Conservation (phyloP, 2,113 vertebrate genomes). For the Trinectes maculatus region DNA sequence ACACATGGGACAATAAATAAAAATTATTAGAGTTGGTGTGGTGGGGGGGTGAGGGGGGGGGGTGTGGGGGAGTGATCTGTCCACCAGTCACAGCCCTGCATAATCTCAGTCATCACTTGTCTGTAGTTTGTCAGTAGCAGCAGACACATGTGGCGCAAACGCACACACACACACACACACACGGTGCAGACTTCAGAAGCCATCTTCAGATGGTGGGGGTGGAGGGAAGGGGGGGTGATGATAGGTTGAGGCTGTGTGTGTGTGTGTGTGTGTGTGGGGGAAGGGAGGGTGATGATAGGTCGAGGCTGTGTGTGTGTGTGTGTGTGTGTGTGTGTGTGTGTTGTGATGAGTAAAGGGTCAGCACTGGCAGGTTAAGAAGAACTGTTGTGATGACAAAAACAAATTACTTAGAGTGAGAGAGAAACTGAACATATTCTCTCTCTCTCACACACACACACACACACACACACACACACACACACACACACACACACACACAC, state of each 20-base stretch:
- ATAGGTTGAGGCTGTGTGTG: too few species aligned
- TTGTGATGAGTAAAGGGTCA: conserved; percentile 44
- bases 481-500: conserved; percentile 16
- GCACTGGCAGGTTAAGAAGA: conserved; percentile 37
- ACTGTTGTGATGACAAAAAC: conserved; percentile 68
- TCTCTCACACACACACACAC: conserved; percentile 20
- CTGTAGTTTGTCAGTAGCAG: conserved; percentile 75
- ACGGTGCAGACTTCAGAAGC: conserved; percentile 42
- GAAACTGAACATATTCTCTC: conserved; percentile 20
- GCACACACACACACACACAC: conserved; percentile 30
- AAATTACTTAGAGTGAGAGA: conserved; percentile 34
- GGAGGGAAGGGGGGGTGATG: background rate
- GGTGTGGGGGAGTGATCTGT: conserved; percentile 45
- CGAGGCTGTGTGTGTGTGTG: conserved; percentile 14
- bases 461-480: conserved; percentile 13
- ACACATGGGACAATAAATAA: conserved; percentile 63
- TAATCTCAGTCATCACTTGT: conserved; percentile 71
- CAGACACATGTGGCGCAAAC: conserved; percentile 66
- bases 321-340: conserved; percentile 19
- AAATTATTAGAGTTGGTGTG: conserved; percentile 39
- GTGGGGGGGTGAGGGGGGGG: background rate
- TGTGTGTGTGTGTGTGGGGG: background rate
- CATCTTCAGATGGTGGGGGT: conserved; percentile 29
- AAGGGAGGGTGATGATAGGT: conserved; percentile 52
- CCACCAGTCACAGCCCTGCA: conserved; percentile 67